Conservation (phyloP, 1,140 invertebrate species). For the Drosophila miranda region DNA sequence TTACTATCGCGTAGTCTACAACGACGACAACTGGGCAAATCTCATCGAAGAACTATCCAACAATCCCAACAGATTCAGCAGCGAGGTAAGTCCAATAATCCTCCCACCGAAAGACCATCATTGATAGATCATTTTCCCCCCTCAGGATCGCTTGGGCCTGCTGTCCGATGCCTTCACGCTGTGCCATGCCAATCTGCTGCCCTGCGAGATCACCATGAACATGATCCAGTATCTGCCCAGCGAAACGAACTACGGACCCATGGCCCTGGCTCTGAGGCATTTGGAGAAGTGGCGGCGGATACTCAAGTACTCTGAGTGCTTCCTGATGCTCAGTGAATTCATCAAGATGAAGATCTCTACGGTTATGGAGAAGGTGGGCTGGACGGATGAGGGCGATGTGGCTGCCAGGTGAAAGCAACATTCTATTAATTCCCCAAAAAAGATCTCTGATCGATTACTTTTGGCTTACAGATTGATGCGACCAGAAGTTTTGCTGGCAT, state of each 20-base stretch:
- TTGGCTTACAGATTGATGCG: conserved; percentile 57
- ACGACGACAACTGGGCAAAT: conserved; percentile 88
- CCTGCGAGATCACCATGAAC: conserved; percentile 87
- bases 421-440: too few species aligned
- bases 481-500: conserved; percentile 75
- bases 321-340: conserved; percentile 86
- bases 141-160: conserved; percentile 87
- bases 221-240: conserved; percentile 88
- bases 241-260: conserved; percentile 89
- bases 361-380: conserved; percentile 86
- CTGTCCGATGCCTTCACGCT: conserved; percentile 90
- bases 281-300: conserved; percentile 87
- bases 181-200: conserved; percentile 88
- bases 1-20: conserved; percentile 94
- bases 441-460: too few species aligned
- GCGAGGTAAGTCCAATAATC: conserved; percentile 66
- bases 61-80: conserved; percentile 87
- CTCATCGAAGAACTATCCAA: conserved; percentile 87
- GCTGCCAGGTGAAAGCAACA: conserved; percentile 84
- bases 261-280: conserved; percentile 88
- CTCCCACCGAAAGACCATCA: too few species aligned
- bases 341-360: conserved; percentile 86
- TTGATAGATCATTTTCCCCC: not conserved
- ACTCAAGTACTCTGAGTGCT: conserved; percentile 87
- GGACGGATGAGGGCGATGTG: conserved; percentile 87